A percentile compares a stretch with the other conserved stretches of the same genome.
Conservation (phyloP, 1,140 invertebrate genomes). For the Aphis craccivora region DNA sequence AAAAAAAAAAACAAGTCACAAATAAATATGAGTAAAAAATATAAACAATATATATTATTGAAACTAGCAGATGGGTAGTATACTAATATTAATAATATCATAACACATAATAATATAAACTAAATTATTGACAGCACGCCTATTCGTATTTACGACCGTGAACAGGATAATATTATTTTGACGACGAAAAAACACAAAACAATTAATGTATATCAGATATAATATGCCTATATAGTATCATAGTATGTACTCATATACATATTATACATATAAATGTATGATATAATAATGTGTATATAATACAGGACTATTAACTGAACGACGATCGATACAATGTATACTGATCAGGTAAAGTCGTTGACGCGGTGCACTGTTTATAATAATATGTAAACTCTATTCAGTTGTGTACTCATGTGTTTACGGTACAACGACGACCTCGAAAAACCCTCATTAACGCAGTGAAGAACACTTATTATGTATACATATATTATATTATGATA, state of each 20-base stretch:
- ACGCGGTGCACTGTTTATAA: not conserved
- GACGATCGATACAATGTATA: not conserved
- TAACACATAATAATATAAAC: not conserved
- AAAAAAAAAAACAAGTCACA: no score
- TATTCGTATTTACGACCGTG: not conserved
- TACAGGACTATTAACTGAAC: not conserved
- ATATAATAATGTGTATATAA: not conserved
- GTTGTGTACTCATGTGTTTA: not conserved
- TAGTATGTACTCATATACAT: not conserved
- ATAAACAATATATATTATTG: not conserved
- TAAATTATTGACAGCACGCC: not conserved
- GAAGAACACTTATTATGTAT: not conserved
- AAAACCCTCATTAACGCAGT: not conserved
- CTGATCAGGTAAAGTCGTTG: not conserved
- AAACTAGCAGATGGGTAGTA: not conserved
- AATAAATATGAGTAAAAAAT: not conserved
- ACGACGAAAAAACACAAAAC: not conserved
- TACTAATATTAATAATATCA: conserved; percentile 11
- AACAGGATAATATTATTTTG: not conserved
- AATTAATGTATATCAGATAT: not conserved
- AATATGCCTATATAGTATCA: not conserved
- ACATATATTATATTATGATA: not conserved
- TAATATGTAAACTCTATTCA: not conserved
- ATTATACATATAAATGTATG: not conserved
- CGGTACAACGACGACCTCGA: not conserved